phyloP scores from a whole-genome alignment of 2,797 vertebrate species.

The Melanotaenia maccullochi region DNA sequence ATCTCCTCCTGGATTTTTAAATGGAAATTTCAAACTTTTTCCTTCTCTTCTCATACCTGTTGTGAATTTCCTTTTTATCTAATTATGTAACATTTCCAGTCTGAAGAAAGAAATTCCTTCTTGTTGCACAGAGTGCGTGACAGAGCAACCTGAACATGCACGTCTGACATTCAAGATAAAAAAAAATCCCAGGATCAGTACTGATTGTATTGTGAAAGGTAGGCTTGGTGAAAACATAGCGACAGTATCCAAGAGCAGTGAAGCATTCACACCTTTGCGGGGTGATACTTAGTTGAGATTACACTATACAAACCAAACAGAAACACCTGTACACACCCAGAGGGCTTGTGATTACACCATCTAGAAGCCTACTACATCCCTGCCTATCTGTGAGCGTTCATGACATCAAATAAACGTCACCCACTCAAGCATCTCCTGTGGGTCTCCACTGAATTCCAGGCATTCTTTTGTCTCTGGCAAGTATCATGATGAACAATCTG shows the following conservation, averaged over 20 bases:
- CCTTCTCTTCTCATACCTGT: neutral
- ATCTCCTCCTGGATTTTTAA: neutral
- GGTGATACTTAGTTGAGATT: slow-evolving; percentile 29
- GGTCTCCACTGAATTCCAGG: slow-evolving; percentile 46
- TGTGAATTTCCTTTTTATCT: slow-evolving; percentile 15
- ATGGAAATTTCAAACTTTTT: slow-evolving; percentile 17
- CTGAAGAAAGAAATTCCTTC: slow-evolving; percentile 54
- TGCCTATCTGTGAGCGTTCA: slow-evolving; percentile 17
- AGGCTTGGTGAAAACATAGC: slow-evolving; percentile 65
- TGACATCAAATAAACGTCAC: slow-evolving; percentile 43
- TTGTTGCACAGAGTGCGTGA: slow-evolving; percentile 45
- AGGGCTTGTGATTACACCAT: slow-evolving; percentile 38
- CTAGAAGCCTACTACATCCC: neutral
- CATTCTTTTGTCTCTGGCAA: slow-evolving; percentile 43
- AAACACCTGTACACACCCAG: slow-evolving; percentile 19
- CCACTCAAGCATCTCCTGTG: neutral
- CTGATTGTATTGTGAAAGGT: slow-evolving; percentile 59
- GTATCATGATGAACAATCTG: slow-evolving; percentile 32
- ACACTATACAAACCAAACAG: slow-evolving; percentile 9
- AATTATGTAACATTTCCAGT: neutral
- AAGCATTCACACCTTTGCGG: slow-evolving; percentile 43
- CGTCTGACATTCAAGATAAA: slow-evolving; percentile 57
- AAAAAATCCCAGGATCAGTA: slow-evolving; percentile 59
- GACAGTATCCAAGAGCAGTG: slow-evolving; percentile 68
- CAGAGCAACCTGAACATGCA: slow-evolving; percentile 34